phyloP scores from a whole-genome alignment of 64 coral and sea anemone genomes.

The Dendronephthya gigantea region DNA sequence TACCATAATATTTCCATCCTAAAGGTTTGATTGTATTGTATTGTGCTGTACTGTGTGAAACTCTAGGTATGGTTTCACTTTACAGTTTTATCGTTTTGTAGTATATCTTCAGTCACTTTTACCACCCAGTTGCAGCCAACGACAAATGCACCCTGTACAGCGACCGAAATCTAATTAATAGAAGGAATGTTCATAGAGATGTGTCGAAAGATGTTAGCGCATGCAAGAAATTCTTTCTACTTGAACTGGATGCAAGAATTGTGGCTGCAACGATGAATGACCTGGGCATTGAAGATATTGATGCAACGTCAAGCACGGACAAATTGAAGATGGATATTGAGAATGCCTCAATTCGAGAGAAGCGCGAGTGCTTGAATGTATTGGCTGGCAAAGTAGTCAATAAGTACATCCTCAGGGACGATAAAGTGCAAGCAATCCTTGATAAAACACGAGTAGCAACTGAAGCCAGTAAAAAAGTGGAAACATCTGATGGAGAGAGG shows the following conservation, averaged over 20 bases:
- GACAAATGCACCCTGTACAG: not conserved
- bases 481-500: constrained; percentile 27
- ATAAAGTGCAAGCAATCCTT: not conserved
- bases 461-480: not conserved
- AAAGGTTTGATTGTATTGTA: not conserved
- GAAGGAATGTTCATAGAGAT: not conserved
- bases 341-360: not conserved
- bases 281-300: constrained; percentile 12
- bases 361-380: not conserved
- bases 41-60: not conserved
- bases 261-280: constrained; percentile 16
- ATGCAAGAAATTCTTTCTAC: not conserved
- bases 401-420: not conserved
- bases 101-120: constrained; percentile 1
- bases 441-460: constrained; percentile 20
- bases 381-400: not conserved
- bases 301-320: not conserved
- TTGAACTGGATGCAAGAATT: constrained; percentile 13
- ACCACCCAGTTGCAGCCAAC: not conserved
- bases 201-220: not conserved
- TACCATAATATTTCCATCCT: not conserved
- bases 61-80: not conserved
- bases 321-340: not conserved
- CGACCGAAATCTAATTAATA: not conserved
- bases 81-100: not conserved